These are phyloP conservation scores for Eriocheir sinensis DNA, from an alignment of 1,140 invertebrate species.

Conservation along the genomic window DNA sequence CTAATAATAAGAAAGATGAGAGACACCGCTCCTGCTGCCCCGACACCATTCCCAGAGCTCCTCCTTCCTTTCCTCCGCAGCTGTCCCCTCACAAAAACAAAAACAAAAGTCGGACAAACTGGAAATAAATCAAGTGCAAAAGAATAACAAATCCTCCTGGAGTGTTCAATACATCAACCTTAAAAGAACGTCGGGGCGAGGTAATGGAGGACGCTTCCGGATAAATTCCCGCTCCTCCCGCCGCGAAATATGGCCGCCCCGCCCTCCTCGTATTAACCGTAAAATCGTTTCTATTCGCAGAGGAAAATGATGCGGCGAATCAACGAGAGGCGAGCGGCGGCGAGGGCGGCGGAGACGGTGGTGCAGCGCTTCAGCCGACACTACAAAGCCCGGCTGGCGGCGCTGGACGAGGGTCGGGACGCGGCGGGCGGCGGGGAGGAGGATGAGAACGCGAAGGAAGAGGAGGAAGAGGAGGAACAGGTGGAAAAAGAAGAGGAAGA, in stretches of 20 bases:
- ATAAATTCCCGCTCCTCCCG: neutral
- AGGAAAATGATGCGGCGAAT: slow-evolving; percentile 72
- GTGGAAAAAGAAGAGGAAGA: neutral
- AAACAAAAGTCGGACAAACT: neutral
- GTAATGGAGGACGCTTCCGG: neutral
- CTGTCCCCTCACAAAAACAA: neutral
- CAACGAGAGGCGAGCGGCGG: slow-evolving; percentile 56
- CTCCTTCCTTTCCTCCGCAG: neutral
- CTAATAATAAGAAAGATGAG: neutral
- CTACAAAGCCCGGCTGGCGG: slow-evolving; percentile 57
- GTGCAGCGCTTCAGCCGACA: slow-evolving; percentile 65
- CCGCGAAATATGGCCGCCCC: neutral
- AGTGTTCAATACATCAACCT: slow-evolving; percentile 10
- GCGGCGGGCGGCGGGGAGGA: neutral
- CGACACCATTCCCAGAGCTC: neutral
- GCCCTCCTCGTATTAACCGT: slow-evolving; percentile 10
- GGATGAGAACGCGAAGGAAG: neutral
- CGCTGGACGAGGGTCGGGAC: slow-evolving; percentile 18
- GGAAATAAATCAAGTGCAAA: slow-evolving; percentile 26
- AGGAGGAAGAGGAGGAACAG: neutral
- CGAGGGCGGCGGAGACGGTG: slow-evolving; percentile 60
- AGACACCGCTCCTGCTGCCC: neutral
- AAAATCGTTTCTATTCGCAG: slow-evolving; percentile 36
- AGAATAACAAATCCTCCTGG: slow-evolving; percentile 16
- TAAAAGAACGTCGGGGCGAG: neutral